These are phyloP conservation scores for Triplophysa yarkandensis DNA, from an alignment of 2,797 vertebrate species.

Conservation along the genomic window DNA sequence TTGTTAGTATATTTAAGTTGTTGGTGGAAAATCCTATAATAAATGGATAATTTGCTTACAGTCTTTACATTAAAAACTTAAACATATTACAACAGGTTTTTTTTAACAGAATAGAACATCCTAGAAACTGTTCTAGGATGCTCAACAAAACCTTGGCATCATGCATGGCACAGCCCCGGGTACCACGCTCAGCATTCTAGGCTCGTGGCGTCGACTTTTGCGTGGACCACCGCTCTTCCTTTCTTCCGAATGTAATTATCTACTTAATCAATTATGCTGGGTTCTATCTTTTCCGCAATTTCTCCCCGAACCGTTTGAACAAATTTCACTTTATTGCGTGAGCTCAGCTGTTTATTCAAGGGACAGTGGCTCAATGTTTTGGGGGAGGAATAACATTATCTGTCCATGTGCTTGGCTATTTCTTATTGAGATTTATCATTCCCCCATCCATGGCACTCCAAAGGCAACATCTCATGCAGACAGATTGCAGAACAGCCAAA, in stretches of 20 bases:
- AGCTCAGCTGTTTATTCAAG: constrained; percentile 47
- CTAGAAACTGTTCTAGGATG: neutral
- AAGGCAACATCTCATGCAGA: constrained; percentile 56
- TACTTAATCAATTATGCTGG: constrained; percentile 65
- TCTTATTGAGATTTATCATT: constrained; percentile 60
- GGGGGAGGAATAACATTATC: constrained; percentile 55
- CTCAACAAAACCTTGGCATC: neutral
- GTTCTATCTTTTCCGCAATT: constrained; percentile 45
- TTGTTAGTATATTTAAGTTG: too few species aligned
- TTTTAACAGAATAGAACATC: too few species aligned
- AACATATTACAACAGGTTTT: too few species aligned
- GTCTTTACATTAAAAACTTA: too few species aligned
- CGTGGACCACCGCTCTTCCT: neutral
- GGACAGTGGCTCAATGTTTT: constrained; percentile 50
- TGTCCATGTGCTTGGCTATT: constrained; percentile 57
- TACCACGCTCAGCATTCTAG: neutral
- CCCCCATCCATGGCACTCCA: constrained; percentile 62
- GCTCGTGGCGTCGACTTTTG: neutral
- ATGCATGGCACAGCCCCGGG: neutral
- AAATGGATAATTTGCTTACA: too few species aligned
- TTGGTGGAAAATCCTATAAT: too few species aligned
- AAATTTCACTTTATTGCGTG: constrained; percentile 42
- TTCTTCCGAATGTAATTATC: neutral
- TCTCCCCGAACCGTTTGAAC: constrained; percentile 22
- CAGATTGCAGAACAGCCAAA: constrained; percentile 59